Evolutionary conservation across 2,888 invertebrate genomes (phyloP), one percentile per base, ranked within the genome.

Genomic region (Pilophorus perplexus): DNA sequence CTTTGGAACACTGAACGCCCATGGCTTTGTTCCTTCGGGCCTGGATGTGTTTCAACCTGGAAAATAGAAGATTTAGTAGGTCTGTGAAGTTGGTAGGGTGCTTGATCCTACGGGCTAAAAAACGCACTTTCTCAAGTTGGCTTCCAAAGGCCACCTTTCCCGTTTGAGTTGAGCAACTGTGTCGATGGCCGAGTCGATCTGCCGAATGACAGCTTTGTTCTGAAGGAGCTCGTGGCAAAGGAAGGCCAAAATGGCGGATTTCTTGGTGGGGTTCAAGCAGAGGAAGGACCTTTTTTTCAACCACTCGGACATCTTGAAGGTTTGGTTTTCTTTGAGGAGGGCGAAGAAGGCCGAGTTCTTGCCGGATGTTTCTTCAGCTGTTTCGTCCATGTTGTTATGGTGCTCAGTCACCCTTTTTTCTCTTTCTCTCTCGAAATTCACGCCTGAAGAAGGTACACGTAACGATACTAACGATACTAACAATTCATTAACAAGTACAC

Each of bases 161-260:
- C 93, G 89, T 75, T 89, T 87, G 72, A 92, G 82, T 74, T 89
- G 91, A 70, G 88, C 88, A 70, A 91, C 89, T 62, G 86, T 88
- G 71, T 97, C 96, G 54, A 97, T 81, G 68, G 89, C 87, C 27
- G 83, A 86, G 74, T 97, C 97, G 65, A 97, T 89, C 78, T 96
- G 95, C 28, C 89, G 83, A 74, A 91, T 81, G 71, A 96, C 90
- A 8, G 90, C 86, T 78, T 94, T 93, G 78, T 94, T 95, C 78
- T 93, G 91, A 46, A 97, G 82, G 72, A 98, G 81, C 77, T 98
- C 96, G 78, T 97, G 93, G 79, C 96, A 96, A 23, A 97, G 82
- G 79, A 90, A 94, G 1, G 92, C 90, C 52, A 97, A 79, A 74
- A 96, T 90, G 71, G 89, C 86, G 0, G 93, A 88, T 77, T 97